These are phyloP conservation scores for Agelaius tricolor DNA, from an alignment of 2,113 vertebrate species.

Conservation along the genomic window DNA sequence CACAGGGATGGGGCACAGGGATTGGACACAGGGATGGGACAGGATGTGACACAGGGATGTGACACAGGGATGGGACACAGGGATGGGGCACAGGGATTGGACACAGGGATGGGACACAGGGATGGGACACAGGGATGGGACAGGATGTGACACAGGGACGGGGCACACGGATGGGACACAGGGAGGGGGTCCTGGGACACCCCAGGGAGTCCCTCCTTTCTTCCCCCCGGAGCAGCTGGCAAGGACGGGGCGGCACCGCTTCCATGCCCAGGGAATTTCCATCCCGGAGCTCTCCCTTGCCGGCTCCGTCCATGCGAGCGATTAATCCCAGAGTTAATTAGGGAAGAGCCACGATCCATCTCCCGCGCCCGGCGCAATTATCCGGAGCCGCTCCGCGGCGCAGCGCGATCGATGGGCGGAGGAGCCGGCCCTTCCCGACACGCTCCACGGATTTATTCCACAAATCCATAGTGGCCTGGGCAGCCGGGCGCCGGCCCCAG, in stretches of 20 bases:
- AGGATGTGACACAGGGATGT: not conserved
- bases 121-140: not conserved
- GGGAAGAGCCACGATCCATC: not conserved
- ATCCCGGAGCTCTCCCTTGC: not conserved
- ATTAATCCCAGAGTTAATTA: slow-evolving; percentile 35
- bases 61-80: not conserved
- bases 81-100: not conserved
- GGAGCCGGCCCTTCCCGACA: not conserved
- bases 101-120: too few species aligned
- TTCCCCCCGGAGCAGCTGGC: not conserved
- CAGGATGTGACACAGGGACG: not conserved
- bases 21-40: not conserved
- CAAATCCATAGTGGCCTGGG: not conserved
- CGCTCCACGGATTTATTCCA: not conserved
- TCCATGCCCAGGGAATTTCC: accelerated
- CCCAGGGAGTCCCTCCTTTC: not conserved
- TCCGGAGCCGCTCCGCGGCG: not conserved
- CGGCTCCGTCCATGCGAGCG: not conserved
- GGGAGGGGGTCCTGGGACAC: not conserved
- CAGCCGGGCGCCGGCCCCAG: not conserved
- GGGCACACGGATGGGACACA: not conserved
- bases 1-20: not conserved
- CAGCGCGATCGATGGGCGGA: not conserved
- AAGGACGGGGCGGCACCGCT: accelerated
- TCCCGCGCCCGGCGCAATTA: not conserved